phyloP scores from a whole-genome alignment of 2,888 invertebrate species.

The Mythimna ferrago region DNA sequence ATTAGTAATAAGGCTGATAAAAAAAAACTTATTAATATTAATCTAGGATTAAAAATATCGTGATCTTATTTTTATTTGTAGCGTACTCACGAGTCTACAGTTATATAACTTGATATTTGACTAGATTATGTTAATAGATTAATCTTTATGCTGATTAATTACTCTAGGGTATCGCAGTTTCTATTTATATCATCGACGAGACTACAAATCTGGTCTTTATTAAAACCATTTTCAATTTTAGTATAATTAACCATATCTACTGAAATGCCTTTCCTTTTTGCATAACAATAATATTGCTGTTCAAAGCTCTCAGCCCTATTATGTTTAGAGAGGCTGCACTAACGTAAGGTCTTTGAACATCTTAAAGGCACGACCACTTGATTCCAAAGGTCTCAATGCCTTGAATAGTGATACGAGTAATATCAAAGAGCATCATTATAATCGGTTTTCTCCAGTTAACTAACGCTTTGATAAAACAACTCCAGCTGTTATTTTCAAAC shows the following conservation, averaged over 20 bases:
- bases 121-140: background rate
- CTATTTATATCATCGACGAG: background rate
- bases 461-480: constrained; percentile 6
- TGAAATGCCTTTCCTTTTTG: constrained; percentile 28
- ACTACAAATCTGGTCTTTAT: background rate
- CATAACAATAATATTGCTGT: constrained; percentile 14
- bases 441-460: constrained; percentile 12
- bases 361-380: constrained; percentile 23
- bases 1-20: background rate
- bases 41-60: too few species aligned
- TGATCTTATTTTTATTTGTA: too few species aligned
- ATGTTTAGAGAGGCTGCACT: constrained; percentile 31
- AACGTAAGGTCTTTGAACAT: constrained; percentile 33
- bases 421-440: constrained; percentile 24
- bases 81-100: too few species aligned
- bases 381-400: constrained; percentile 23
- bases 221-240: background rate
- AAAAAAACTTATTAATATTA: too few species aligned
- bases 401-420: constrained; percentile 12
- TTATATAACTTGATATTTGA: background rate
- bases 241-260: background rate
- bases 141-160: too few species aligned
- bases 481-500: constrained; percentile 4
- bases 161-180: background rate
- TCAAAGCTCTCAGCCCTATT: constrained; percentile 29